Conservation (phyloP, 92 coral and sea anemone genomes). For the Zoanthus sociatus region DNA sequence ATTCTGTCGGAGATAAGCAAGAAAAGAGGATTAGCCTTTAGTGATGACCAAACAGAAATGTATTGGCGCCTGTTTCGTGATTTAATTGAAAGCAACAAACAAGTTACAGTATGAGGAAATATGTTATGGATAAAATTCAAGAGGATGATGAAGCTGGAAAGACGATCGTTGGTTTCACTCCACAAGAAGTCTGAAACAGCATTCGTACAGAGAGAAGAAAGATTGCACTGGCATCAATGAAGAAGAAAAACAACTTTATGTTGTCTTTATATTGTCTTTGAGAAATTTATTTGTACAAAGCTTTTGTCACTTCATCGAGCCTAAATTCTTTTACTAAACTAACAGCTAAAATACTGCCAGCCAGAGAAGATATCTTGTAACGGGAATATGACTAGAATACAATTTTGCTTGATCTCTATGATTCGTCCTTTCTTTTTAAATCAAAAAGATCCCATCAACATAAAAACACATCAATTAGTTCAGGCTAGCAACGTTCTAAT, state of each 20-base stretch:
- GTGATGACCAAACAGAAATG: constrained; percentile 45
- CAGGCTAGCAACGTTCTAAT: neutral
- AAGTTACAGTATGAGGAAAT: neutral
- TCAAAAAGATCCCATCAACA: neutral
- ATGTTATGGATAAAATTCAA: constrained; percentile 26
- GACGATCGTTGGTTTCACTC: constrained; percentile 24
- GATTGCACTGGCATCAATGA: neutral
- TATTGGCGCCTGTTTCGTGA: constrained; percentile 47
- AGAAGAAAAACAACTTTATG: neutral
- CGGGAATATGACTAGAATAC: neutral
- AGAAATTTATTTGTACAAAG: neutral
- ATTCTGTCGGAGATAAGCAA: constrained; percentile 31
- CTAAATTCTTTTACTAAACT: neutral
- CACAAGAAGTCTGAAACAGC: constrained; percentile 26
- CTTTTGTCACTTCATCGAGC: neutral
- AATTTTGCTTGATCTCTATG: constrained; percentile 7
- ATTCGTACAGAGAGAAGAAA: constrained; percentile 40
- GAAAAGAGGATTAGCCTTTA: constrained; percentile 46
- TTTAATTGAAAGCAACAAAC: constrained; percentile 33
- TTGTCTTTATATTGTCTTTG: neutral
- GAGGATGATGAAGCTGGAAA: constrained; percentile 39
- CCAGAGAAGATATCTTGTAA: neutral
- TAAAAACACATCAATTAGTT: neutral
- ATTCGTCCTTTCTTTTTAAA: neutral
- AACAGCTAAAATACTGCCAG: neutral